A percentile compares a stretch with the other conserved stretches of the same genome.
Conservation (phyloP, 2,113 vertebrate species). For the Hippocampus comes region DNA sequence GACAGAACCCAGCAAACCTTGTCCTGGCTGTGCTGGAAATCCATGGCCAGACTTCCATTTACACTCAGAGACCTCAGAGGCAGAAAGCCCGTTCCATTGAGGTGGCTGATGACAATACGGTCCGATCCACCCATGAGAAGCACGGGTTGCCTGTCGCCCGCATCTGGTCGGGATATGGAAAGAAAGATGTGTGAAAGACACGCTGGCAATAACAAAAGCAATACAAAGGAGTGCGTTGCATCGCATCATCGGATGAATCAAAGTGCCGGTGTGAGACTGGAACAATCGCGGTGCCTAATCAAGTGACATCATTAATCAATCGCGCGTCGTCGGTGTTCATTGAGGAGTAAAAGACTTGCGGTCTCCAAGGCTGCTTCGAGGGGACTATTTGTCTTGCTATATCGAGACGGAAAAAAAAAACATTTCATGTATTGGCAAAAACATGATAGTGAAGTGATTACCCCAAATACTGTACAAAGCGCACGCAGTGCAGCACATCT, state of each 20-base stretch:
- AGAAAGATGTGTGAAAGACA: neutral
- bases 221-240: neutral
- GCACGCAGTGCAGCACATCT: no score
- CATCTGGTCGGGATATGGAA: constrained; percentile 66
- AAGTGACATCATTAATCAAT: neutral
- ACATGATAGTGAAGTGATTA: no score
- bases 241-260: neutral
- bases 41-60: constrained; percentile 80
- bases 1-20: constrained; percentile 87
- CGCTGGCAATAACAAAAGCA: no score
- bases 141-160: constrained; percentile 80
- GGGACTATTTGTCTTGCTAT: neutral
- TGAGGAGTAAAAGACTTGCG: neutral
- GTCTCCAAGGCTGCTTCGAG: neutral
- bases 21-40: constrained; percentile 82
- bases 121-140: constrained; percentile 81
- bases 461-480: no score
- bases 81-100: constrained; percentile 82
- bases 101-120: constrained; percentile 77
- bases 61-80: constrained; percentile 68
- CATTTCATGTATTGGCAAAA: no score
- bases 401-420: no score
- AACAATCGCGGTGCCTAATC: neutral
- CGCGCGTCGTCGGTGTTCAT: neutral
- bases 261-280: neutral